Evolutionary conservation across 2,888 invertebrate genomes (phyloP).

Genomic region (Scaeva pyrastri): DNA sequence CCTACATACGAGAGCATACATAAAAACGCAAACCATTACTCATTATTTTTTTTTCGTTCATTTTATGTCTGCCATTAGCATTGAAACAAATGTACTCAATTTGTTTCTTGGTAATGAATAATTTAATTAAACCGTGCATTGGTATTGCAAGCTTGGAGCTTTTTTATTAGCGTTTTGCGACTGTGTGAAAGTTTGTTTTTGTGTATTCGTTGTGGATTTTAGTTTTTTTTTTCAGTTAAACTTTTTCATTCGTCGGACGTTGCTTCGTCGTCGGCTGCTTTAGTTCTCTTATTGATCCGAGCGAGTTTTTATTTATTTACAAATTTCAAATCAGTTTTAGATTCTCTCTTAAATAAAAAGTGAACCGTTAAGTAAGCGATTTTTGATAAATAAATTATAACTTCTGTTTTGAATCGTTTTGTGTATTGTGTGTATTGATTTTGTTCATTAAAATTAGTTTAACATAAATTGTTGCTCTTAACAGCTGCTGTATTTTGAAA

Average conservation of each 20-base stretch:
- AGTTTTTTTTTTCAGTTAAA: not conserved
- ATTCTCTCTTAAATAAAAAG: not conserved
- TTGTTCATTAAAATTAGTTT: not conserved
- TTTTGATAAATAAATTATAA: not conserved
- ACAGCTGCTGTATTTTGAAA: not conserved
- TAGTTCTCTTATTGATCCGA: not conserved
- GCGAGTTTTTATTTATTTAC: not conserved
- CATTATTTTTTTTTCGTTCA: not conserved
- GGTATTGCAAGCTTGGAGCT: not conserved
- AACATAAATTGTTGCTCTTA: not conserved
- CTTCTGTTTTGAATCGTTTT: not conserved
- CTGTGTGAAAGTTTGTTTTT: slow-evolving; percentile 12
- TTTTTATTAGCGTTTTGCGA: not conserved
- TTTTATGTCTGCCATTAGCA: slow-evolving; percentile 7
- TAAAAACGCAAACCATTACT: not conserved
- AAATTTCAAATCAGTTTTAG: too few species aligned
- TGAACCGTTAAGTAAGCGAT: not conserved
- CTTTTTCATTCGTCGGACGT: not conserved
- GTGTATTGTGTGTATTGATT: not conserved
- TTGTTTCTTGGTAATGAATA: slow-evolving; percentile 22
- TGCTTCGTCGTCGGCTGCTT: not conserved
- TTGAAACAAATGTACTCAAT: slow-evolving; percentile 15
- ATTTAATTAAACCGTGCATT: slow-evolving; percentile 19
- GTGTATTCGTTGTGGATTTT: not conserved
- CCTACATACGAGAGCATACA: not conserved